phyloP scores from a whole-genome alignment of 1,140 invertebrate species.

The Gonioctena quinquepunctata region DNA sequence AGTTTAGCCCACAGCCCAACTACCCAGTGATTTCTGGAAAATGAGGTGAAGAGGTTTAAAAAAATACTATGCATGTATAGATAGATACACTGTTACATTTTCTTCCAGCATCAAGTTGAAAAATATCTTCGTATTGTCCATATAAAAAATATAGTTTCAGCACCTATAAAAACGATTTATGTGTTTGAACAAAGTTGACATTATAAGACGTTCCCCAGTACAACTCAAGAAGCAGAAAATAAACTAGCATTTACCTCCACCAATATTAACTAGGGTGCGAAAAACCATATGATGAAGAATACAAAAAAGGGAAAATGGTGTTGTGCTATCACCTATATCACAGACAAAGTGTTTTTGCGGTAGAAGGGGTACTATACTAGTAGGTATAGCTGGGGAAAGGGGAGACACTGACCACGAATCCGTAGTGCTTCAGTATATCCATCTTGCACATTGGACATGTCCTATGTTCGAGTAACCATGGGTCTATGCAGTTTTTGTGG shows the following conservation, averaged over 20 bases:
- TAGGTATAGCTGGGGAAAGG: slow-evolving; percentile 22
- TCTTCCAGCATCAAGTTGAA: too few species aligned
- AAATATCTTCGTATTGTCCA: too few species aligned
- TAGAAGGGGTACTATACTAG: neutral
- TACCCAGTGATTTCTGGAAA: too few species aligned
- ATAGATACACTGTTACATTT: too few species aligned
- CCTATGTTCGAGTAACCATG: slow-evolving; percentile 89
- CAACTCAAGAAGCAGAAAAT: neutral
- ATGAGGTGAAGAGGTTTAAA: too few species aligned
- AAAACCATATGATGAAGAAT: neutral
- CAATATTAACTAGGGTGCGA: neutral
- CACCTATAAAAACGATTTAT: too few species aligned
- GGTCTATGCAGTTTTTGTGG: slow-evolving; percentile 92
- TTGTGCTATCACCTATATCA: slow-evolving; percentile 17
- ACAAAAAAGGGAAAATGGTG: neutral
- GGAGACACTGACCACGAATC: slow-evolving; percentile 73
- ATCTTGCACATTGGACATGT: slow-evolving; percentile 96
- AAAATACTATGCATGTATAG: too few species aligned
- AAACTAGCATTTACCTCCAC: slow-evolving; percentile 13
- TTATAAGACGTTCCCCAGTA: too few species aligned
- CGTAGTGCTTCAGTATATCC: slow-evolving; percentile 92
- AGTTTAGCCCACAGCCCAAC: too few species aligned
- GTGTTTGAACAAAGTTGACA: too few species aligned
- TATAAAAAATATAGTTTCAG: too few species aligned
- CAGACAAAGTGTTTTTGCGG: slow-evolving; percentile 10